A percentile compares a stretch with the other conserved stretches of the same genome.
Conservation (phyloP, 2,113 vertebrate genomes). For the Gallinago paraguaiae region DNA sequence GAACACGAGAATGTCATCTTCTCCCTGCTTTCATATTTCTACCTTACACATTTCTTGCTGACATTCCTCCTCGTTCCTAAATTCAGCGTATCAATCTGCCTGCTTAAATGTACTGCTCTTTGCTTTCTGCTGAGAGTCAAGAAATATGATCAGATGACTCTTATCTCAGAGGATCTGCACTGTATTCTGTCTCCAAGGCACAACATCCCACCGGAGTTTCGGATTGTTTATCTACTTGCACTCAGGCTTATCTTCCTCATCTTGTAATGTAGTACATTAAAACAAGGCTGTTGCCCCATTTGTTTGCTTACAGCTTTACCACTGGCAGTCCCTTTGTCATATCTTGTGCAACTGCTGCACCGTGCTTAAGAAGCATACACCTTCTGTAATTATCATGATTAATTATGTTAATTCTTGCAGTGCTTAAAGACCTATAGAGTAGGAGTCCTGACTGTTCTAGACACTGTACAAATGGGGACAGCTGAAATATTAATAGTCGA, state of each 20-base stretch:
- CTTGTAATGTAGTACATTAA: constrained; percentile 62
- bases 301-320: constrained; percentile 47
- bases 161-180: constrained; percentile 62
- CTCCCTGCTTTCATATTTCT: background rate
- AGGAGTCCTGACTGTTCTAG: background rate
- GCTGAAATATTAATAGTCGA: background rate
- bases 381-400: background rate
- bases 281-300: constrained; percentile 53
- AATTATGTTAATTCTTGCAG: background rate
- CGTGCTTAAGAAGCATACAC: background rate
- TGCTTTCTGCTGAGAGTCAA: constrained; percentile 43
- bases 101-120: constrained; percentile 23
- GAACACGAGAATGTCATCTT: background rate
- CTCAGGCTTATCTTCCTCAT: constrained; percentile 66
- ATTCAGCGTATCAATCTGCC: constrained; percentile 19
- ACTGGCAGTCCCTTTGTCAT: background rate
- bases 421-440: background rate
- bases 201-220: constrained; percentile 67
- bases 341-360: background rate
- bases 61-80: constrained; percentile 28
- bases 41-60: background rate
- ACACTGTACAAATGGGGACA: background rate
- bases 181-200: constrained; percentile 36
- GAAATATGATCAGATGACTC: constrained; percentile 61
- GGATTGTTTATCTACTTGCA: constrained; percentile 71